These are phyloP conservation scores for Dendroctonus ponderosae DNA, from an alignment of 1,140 invertebrate species.

Conservation along the genomic window DNA sequence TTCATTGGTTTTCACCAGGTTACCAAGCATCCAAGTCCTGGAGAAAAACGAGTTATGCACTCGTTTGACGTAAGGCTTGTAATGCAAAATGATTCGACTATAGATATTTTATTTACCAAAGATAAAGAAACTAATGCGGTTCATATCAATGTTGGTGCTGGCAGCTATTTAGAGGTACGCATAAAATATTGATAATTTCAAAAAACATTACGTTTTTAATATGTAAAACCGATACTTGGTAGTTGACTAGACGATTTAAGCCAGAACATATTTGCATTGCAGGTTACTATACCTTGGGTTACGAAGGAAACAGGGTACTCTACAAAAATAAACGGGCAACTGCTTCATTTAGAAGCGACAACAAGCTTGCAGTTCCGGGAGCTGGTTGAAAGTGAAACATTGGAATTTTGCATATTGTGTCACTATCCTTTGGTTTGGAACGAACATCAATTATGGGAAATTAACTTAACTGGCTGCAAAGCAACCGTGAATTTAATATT, in stretches of 20 bases:
- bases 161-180: slow-evolving; percentile 83
- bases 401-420: slow-evolving; percentile 85
- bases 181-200: not conserved
- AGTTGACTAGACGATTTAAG: not conserved
- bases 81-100: slow-evolving; percentile 86
- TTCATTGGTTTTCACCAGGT: slow-evolving; percentile 7
- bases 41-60: slow-evolving; percentile 83
- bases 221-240: not conserved
- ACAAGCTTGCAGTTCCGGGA: slow-evolving; percentile 91
- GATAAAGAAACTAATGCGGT: slow-evolving; percentile 96
- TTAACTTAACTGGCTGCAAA: slow-evolving; percentile 90
- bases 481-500: slow-evolving; percentile 89
- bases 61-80: slow-evolving; percentile 91
- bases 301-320: slow-evolving; percentile 78
- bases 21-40: slow-evolving; percentile 76
- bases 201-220: not conserved
- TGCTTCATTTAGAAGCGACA: slow-evolving; percentile 90
- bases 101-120: slow-evolving; percentile 95
- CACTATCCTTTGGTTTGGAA: slow-evolving; percentile 93
- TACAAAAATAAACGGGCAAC: slow-evolving; percentile 87
- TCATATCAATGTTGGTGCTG: slow-evolving; percentile 89
- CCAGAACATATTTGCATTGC: slow-evolving; percentile 45
- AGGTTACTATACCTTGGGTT: slow-evolving; percentile 94
- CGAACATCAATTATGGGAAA: slow-evolving; percentile 88
- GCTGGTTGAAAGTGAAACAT: slow-evolving; percentile 88